Base-by-base conservation (phyloP, 1,140 invertebrate species). In the Sycophila sp. region DNA sequence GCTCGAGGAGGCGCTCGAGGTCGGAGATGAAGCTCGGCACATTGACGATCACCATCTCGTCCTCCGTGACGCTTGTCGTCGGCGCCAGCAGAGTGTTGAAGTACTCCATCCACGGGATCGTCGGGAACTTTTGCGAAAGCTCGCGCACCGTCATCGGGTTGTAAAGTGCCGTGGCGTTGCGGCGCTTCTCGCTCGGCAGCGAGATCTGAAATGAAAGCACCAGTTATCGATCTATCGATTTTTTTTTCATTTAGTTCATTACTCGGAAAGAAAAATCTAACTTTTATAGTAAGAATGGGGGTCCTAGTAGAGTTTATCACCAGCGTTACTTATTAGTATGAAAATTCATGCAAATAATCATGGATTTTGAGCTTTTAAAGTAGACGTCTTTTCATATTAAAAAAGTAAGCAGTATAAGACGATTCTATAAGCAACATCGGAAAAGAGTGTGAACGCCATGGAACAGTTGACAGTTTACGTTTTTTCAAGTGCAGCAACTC, bases 91-190 rank as follows among this genome's bases (percentile, higher is more conserved):
- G 80, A 0, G 85, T 91, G 80, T 94, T 94, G 75, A 97, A 91
- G 78, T 96, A 97, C 49, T 92, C 89, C 66, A 90, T 79, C 94
- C 94, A 96, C 7, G 93, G 90, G 22, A 96, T 90, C 77, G 90
- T 90, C 3, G 92, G 91, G 78, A 92, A 94, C 56, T 91, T 91
- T 24, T 87, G 76, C 74, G 93, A 90, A 8, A 98, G 80, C 67
- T 97, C 89, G 4, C 81, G 81, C 3, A 98, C 86, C 0, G 91
- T 94, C 90, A 96, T 96, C 13, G 94, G 93, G 79, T 98, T 97
- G 85, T 98, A 98, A 3, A 97, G 87, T 69, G 93, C 92, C 3
- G 94, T 94, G 2, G 94, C 94, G 82, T 98, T 97, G 67, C 96
- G 89, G 53, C 96, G 89, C 83, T 98, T 94, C 83, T 98, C 96